Evolutionary conservation across 1,140 invertebrate species (phyloP).

Genomic region (Sycobia sp.): DNA sequence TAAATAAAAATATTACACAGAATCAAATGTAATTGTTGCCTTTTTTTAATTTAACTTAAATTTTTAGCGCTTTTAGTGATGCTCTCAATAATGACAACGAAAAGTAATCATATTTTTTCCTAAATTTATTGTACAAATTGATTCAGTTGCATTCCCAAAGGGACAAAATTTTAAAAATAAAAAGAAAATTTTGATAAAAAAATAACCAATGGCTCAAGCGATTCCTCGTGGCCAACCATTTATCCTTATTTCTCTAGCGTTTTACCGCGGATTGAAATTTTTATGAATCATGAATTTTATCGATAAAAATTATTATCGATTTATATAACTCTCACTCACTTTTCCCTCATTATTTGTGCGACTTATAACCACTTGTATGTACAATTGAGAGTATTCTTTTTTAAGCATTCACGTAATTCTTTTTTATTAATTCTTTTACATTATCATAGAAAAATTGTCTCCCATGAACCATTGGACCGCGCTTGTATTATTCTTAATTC

Average conservation of each 20-base stretch:
- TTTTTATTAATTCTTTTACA: slow-evolving; percentile 37
- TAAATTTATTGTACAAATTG: background rate
- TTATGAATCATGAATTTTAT: slow-evolving; percentile 35
- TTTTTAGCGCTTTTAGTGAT: background rate
- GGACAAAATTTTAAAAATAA: slow-evolving; percentile 23
- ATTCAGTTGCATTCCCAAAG: background rate
- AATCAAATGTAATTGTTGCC: background rate
- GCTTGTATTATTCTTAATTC: slow-evolving; percentile 36
- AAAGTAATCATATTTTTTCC: background rate
- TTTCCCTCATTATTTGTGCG: slow-evolving; percentile 28
- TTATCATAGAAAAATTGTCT: slow-evolving; percentile 55
- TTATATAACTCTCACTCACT: slow-evolving; percentile 32
- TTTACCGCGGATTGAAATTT: slow-evolving; percentile 27
- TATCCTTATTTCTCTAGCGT: slow-evolving; percentile 30
- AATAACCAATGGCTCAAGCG: slow-evolving; percentile 37
- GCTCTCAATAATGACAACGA: background rate
- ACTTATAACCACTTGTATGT: slow-evolving; percentile 28
- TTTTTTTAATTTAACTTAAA: background rate
- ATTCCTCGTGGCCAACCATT: slow-evolving; percentile 7
- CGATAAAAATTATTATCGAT: slow-evolving; percentile 37
- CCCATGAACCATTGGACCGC: slow-evolving; percentile 59
- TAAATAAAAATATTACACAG: background rate
- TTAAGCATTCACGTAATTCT: slow-evolving; percentile 29
- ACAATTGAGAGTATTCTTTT: slow-evolving; percentile 17
- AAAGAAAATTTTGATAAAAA: slow-evolving; percentile 4